Conservation (phyloP, 2,113 vertebrate genomes). For the Lipotes vexillifer region DNA sequence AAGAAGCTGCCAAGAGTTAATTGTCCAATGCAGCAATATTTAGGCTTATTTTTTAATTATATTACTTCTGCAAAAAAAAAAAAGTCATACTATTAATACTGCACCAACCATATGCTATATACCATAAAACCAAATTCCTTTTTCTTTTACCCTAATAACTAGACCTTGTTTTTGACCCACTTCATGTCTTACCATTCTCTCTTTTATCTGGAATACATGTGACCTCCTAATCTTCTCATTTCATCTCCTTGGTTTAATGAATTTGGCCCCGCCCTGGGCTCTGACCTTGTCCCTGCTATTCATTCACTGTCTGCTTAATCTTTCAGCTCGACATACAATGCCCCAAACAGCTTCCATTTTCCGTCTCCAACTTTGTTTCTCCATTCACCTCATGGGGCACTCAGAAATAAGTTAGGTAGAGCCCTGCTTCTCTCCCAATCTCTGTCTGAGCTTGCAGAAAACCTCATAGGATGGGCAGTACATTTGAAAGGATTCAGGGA, state of each 20-base stretch:
- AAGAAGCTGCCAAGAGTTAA: not conserved
- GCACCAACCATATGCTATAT: not conserved
- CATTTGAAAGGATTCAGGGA: not conserved
- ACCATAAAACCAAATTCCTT: not conserved
- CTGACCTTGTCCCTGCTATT: not conserved
- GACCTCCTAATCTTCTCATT: not conserved
- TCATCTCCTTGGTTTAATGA: not conserved
- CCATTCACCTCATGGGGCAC: not conserved
- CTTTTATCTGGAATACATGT: not conserved
- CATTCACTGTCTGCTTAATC: not conserved
- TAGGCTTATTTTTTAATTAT: not conserved
- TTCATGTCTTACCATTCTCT: not conserved
- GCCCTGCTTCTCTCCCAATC: accelerated
- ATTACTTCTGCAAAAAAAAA: not conserved
- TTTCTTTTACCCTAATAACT: not conserved
- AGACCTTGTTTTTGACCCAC: not conserved
- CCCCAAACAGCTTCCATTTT: not conserved
- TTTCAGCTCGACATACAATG: not conserved
- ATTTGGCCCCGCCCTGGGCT: not conserved
- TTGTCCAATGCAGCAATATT: not conserved
- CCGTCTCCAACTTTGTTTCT: not conserved
- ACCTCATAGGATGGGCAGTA: not conserved
- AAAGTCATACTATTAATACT: not conserved
- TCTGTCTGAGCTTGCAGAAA: not conserved
- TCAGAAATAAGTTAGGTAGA: not conserved